These are phyloP conservation scores for Lytechinus variegatus DNA, from an alignment of 35 echinoderm and acorn worm species.

Conservation along the genomic window DNA sequence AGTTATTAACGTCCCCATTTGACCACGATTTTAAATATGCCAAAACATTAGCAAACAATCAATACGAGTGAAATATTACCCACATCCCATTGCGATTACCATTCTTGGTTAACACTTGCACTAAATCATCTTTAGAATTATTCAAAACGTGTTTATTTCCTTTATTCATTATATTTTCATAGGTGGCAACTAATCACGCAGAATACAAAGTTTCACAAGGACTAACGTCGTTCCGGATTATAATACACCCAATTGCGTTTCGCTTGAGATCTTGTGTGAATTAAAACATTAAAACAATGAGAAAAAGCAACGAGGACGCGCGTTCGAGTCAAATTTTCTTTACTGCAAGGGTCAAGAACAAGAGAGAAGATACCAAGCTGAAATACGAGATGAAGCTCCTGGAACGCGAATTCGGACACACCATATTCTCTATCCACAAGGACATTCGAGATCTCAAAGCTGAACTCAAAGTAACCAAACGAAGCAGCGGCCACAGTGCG, in stretches of 20 bases:
- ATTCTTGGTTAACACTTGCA: too few relatives aligned
- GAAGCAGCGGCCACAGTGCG: constrained; percentile 51
- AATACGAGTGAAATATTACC: too few relatives aligned
- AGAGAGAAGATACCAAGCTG: constrained; percentile 51
- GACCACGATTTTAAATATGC: too few relatives aligned
- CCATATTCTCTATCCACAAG: constrained; percentile 43
- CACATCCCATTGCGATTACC: too few relatives aligned
- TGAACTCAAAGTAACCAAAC: constrained; percentile 21
- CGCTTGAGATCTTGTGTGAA: too few relatives aligned
- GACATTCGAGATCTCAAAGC: constrained; percentile 50
- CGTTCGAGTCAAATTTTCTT: constrained; percentile 48
- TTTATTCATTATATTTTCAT: too few relatives aligned
- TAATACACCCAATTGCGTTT: not conserved
- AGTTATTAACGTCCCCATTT: too few relatives aligned
- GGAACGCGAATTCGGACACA: constrained; percentile 54
- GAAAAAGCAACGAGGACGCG: constrained; percentile 13
- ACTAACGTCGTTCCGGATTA: not conserved
- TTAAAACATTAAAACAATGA: not conserved
- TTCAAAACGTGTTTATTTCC: too few relatives aligned
- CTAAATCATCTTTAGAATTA: too few relatives aligned
- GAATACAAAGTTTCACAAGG: not conserved
- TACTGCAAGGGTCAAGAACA: constrained; percentile 56
- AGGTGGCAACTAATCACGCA: too few relatives aligned
- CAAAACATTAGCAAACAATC: too few relatives aligned
- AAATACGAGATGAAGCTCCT: not conserved